Conservation (phyloP, 2,888 invertebrate species). For the Disparrhopalites patrizii region DNA sequence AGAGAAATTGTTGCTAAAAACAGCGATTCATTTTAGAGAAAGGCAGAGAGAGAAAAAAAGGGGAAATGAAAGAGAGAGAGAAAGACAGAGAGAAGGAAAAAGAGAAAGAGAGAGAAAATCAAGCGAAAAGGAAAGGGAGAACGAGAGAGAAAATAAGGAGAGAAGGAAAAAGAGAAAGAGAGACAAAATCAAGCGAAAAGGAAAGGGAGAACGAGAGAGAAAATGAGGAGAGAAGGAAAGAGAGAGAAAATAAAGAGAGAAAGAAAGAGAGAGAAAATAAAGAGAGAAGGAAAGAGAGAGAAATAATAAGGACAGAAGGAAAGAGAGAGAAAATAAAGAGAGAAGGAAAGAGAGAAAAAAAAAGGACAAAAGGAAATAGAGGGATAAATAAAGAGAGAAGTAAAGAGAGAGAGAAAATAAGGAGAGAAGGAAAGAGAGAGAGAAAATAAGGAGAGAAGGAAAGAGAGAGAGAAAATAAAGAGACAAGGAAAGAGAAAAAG, state of each 20-base stretch:
- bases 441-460: conserved; percentile 2
- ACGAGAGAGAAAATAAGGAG: too few species aligned
- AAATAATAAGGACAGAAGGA: too few species aligned
- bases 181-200: too few species aligned
- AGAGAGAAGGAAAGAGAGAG: too few species aligned
- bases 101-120: neutral
- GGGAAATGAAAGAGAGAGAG: neutral
- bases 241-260: neutral
- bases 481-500: neutral
- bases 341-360: too few species aligned
- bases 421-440: neutral
- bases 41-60: neutral
- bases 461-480: conserved; percentile 7
- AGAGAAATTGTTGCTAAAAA: neutral
- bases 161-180: neutral
- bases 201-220: neutral
- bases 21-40: neutral
- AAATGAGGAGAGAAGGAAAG: neutral
- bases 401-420: neutral
- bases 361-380: too few species aligned
- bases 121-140: too few species aligned
- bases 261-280: neutral
- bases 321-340: too few species aligned
- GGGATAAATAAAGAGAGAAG: neutral
- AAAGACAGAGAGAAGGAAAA: neutral